phyloP scores from a whole-genome alignment of 1,140 invertebrate species.

The Hormaphis cornu region DNA sequence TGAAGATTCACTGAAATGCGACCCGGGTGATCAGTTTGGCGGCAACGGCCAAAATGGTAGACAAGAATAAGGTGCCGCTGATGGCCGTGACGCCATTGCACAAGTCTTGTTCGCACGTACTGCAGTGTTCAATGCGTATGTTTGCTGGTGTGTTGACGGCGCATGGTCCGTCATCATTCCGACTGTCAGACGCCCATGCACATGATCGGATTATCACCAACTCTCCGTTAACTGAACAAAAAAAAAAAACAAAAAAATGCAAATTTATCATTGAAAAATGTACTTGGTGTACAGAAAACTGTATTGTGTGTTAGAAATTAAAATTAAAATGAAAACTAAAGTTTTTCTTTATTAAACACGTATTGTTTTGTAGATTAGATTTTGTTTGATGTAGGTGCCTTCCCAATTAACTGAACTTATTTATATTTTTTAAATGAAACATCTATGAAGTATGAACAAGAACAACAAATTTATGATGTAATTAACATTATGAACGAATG shows the following conservation, averaged over 20 bases:
- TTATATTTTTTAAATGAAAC: no score
- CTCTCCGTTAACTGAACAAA: constrained; percentile 45
- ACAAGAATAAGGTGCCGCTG: constrained; percentile 41
- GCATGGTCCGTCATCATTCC: constrained; percentile 46
- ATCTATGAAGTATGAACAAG: no score
- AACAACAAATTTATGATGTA: no score
- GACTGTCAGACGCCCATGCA: constrained; percentile 47
- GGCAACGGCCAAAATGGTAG: constrained; percentile 43
- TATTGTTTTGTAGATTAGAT: no score
- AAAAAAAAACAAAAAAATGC: not conserved
- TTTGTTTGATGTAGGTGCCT: no score
- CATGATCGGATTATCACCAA: constrained; percentile 47
- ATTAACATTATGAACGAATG: no score
- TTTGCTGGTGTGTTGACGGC: constrained; percentile 43
- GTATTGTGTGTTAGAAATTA: no score
- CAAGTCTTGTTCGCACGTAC: constrained; percentile 39
- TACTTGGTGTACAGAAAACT: no score
- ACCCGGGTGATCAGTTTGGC: constrained; percentile 39
- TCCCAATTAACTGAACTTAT: no score
- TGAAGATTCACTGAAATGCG: no score
- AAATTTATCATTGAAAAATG: not conserved
- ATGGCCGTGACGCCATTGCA: constrained; percentile 41
- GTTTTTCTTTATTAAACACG: no score
- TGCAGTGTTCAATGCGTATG: constrained; percentile 45
- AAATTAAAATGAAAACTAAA: no score